These are phyloP conservation scores for Cebuella pygmaea DNA, from an alignment of 2,797 vertebrate species.

Conservation along the genomic window DNA sequence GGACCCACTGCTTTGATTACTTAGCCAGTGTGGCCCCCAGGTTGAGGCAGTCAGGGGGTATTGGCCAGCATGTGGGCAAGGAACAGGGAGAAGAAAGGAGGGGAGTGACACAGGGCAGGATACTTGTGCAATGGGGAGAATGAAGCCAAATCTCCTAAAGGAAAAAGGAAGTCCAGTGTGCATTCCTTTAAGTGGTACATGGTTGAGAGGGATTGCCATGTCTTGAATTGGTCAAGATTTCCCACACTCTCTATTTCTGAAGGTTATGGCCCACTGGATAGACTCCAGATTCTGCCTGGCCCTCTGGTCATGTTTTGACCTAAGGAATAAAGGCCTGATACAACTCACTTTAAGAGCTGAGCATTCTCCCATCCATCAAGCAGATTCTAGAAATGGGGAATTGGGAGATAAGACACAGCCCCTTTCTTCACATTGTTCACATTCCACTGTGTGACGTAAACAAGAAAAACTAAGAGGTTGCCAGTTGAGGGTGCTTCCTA, in stretches of 20 bases:
- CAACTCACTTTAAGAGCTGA: background rate
- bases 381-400: background rate
- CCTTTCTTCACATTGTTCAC: background rate
- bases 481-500: background rate
- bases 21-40: background rate
- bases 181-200: background rate
- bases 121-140: background rate
- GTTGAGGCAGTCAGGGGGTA: background rate
- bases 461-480: background rate
- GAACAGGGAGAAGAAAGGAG: background rate
- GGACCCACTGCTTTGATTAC: slow-evolving; percentile 23
- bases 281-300: background rate
- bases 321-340: background rate
- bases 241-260: background rate
- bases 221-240: background rate
- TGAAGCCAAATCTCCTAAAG: background rate
- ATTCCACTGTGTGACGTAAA: background rate
- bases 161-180: background rate
- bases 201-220: background rate
- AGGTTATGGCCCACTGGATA: background rate
- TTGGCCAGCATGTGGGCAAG: background rate
- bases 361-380: background rate
- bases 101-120: background rate
- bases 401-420: background rate
- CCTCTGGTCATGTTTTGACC: background rate